Evolutionary conservation across 2,888 invertebrate genomes (phyloP).

Genomic region (Mantis religiosa): DNA sequence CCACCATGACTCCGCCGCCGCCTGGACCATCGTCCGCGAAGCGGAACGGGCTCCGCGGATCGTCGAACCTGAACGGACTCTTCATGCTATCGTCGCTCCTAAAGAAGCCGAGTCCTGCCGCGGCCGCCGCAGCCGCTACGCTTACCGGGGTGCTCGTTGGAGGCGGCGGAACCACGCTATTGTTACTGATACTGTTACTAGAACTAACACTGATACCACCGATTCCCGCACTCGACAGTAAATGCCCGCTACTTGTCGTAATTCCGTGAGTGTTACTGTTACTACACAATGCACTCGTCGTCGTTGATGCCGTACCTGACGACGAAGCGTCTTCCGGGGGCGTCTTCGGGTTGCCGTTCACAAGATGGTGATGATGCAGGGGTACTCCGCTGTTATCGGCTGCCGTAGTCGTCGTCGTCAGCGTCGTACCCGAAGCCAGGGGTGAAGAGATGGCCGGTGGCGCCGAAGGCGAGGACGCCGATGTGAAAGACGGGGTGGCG

Average conservation of each 20-base stretch:
- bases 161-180: conserved; percentile 14
- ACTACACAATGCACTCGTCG: conserved; percentile 35
- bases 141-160: conserved; percentile 20
- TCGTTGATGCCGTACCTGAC: conserved; percentile 36
- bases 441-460: conserved; percentile 33
- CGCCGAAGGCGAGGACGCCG: conserved; percentile 39
- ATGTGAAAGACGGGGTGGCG: conserved; percentile 37
- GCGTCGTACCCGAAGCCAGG: conserved; percentile 30
- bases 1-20: conserved; percentile 61
- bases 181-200: neutral
- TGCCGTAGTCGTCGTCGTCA: conserved; percentile 33
- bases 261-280: conserved; percentile 40
- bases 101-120: conserved; percentile 18
- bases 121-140: neutral
- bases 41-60: conserved; percentile 72
- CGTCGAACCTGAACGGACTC: conserved; percentile 75
- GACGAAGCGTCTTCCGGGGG: conserved; percentile 48
- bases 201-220: conserved; percentile 16
- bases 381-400: conserved; percentile 34
- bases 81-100: conserved; percentile 44
- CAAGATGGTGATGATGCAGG: conserved; percentile 29
- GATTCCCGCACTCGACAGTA: conserved; percentile 10
- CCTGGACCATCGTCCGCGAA: conserved; percentile 66
- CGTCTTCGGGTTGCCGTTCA: conserved; percentile 50
- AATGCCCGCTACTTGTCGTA: conserved; percentile 8